Percentiles rank a stretch among this genome's conserved stretches.
phyloP scores from a whole-genome alignment of 2,797 vertebrate species.

The Petrocephalus schoutedeni region DNA sequence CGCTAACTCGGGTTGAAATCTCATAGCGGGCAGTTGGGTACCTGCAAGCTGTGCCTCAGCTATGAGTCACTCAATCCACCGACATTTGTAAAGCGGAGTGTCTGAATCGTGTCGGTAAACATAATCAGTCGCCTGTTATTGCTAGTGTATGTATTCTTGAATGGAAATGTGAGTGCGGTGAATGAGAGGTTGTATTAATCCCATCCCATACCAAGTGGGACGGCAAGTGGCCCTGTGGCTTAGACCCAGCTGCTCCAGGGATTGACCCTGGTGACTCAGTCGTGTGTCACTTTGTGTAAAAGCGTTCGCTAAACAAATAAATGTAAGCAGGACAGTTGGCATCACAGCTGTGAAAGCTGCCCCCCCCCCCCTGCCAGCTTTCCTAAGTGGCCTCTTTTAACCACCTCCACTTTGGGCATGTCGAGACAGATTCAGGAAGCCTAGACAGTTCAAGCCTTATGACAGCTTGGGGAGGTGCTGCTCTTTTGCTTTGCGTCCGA shows the following conservation, averaged over 20 bases:
- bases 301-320: not conserved
- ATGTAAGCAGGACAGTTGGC: not conserved
- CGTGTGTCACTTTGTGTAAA: not conserved
- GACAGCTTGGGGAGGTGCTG: constrained; percentile 16
- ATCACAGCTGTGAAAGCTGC: not conserved
- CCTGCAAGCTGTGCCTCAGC: not conserved
- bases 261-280: not conserved
- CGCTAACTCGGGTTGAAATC: not conserved
- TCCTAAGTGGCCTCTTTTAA: not conserved
- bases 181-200: not conserved
- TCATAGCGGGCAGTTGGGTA: not conserved
- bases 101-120: not conserved
- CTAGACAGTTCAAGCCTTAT: not conserved
- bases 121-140: not conserved
- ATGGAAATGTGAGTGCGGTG: not conserved
- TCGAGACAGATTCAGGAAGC: constrained; percentile 28
- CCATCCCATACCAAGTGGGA: not conserved
- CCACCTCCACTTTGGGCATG: constrained; percentile 9
- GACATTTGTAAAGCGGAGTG: not conserved
- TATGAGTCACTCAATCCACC: not conserved
- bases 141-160: not conserved
- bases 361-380: not conserved
- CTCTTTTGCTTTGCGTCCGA: constrained; percentile 13
- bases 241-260: not conserved
- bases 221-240: not conserved